Evolutionary conservation across 2,113 vertebrate species (phyloP).

Genomic region (Ictalurus punctatus): DNA sequence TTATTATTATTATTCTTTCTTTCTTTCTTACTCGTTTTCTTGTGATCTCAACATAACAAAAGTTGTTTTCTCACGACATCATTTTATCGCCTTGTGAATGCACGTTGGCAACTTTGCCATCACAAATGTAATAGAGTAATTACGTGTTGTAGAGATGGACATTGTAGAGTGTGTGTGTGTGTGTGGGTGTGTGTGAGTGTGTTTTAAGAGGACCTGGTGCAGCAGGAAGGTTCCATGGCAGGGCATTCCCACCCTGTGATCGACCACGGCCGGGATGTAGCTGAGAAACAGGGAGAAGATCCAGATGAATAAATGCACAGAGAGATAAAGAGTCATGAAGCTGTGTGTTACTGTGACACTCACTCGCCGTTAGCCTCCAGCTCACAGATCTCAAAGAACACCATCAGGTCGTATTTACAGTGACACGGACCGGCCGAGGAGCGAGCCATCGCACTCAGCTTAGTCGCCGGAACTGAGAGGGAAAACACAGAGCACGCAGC

Average conservation of each 20-base stretch:
- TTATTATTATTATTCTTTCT: too few species aligned
- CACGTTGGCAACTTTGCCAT: too few species aligned
- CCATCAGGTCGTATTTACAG: slow-evolving; percentile 96
- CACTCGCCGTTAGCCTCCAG: slow-evolving; percentile 97
- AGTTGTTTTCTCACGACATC: too few species aligned
- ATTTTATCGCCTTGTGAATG: too few species aligned
- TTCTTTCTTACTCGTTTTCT: too few species aligned
- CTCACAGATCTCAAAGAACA: slow-evolving; percentile 98
- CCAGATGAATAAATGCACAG: not conserved
- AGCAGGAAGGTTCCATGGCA: slow-evolving; percentile 94
- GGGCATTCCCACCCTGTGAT: slow-evolving; percentile 92
- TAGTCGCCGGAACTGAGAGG: slow-evolving; percentile 89
- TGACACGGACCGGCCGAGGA: slow-evolving; percentile 88
- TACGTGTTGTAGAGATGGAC: too few species aligned
- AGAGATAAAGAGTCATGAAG: too few species aligned
- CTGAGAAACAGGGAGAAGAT: slow-evolving; percentile 63
- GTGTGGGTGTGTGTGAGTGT: slow-evolving; percentile 3
- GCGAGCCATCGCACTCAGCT: slow-evolving; percentile 88
- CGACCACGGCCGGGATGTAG: slow-evolving; percentile 94
- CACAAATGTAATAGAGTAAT: too few species aligned
- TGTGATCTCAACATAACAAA: too few species aligned
- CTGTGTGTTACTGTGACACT: slow-evolving; percentile 65
- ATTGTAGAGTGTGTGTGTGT: not conserved
- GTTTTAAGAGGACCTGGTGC: slow-evolving; percentile 81
- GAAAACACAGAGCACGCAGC: not conserved